A percentile compares a stretch with the other conserved stretches of the same genome.
These are phyloP conservation scores for Leptopilina clavipes DNA, from an alignment of 1,140 invertebrate species.

Conservation along the genomic window DNA sequence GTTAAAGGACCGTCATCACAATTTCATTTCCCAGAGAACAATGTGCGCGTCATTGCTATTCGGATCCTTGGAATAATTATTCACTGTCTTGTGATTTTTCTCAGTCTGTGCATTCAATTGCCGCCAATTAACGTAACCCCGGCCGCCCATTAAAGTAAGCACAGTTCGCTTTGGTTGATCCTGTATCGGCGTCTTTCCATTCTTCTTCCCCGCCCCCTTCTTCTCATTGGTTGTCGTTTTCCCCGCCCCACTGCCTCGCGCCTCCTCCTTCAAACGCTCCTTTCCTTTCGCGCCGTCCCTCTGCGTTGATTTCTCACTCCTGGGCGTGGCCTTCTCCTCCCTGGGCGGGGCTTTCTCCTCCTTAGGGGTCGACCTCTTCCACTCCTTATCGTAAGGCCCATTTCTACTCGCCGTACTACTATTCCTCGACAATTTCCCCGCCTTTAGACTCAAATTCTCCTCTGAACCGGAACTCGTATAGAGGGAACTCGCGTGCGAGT, in stretches of 20 bases:
- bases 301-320: too few species aligned
- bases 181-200: slow-evolving; percentile 65
- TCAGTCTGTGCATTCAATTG: slow-evolving; percentile 73
- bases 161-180: slow-evolving; percentile 83
- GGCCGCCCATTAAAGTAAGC: slow-evolving; percentile 89
- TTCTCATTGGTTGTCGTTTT: slow-evolving; percentile 60
- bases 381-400: slow-evolving; percentile 71
- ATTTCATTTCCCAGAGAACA: slow-evolving; percentile 92
- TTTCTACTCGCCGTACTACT: slow-evolving; percentile 82
- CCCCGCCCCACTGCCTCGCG: not conserved
- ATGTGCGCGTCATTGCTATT: slow-evolving; percentile 89
- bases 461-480: slow-evolving; percentile 89
- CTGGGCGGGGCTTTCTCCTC: slow-evolving; percentile 38
- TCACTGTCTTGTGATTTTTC: slow-evolving; percentile 62
- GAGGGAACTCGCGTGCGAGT: slow-evolving; percentile 87
- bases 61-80: slow-evolving; percentile 71
- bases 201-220: slow-evolving; percentile 52
- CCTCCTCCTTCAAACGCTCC: too few species aligned
- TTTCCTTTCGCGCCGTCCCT: too few species aligned
- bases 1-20: slow-evolving; percentile 76
- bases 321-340: slow-evolving; percentile 40
- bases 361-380: slow-evolving; percentile 38
- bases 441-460: slow-evolving; percentile 83
- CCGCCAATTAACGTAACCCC: slow-evolving; percentile 90
- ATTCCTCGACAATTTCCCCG: slow-evolving; percentile 80